These are phyloP conservation scores for Drosophila mojavensis DNA, from an alignment of 1,140 invertebrate genomes.

Conservation along the genomic window DNA sequence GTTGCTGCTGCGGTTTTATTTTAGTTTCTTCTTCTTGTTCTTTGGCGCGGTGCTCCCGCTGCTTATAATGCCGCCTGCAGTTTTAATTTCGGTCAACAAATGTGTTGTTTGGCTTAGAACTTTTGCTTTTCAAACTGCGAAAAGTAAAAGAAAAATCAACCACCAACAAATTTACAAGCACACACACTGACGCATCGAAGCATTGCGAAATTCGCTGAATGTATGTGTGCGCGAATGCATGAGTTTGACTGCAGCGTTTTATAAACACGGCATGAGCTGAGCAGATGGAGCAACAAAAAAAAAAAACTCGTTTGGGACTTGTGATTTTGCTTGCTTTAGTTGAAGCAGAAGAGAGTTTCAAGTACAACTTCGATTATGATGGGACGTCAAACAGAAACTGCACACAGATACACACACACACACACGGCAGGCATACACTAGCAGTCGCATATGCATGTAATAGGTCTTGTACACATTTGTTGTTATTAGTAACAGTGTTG, in stretches of 20 bases:
- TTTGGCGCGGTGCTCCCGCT: neutral
- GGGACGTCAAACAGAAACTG: slow-evolving; percentile 16
- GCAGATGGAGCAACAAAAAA: slow-evolving; percentile 34
- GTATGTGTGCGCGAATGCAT: neutral
- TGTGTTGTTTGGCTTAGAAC: slow-evolving; percentile 58
- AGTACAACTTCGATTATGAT: slow-evolving; percentile 42
- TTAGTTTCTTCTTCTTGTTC: slow-evolving; percentile 20
- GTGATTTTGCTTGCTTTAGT: slow-evolving; percentile 44
- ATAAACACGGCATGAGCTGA: slow-evolving; percentile 41
- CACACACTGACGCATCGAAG: slow-evolving; percentile 42
- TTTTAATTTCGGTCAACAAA: slow-evolving; percentile 45
- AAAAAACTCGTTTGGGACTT: slow-evolving; percentile 68
- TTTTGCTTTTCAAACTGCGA: slow-evolving; percentile 68
- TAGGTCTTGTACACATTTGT: slow-evolving; percentile 3
- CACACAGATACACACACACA: slow-evolving; percentile 11
- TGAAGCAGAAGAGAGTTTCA: slow-evolving; percentile 20
- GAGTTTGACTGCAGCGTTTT: slow-evolving; percentile 25
- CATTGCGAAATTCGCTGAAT: slow-evolving; percentile 69
- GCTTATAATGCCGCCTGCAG: slow-evolving; percentile 41
- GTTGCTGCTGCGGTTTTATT: slow-evolving; percentile 15
- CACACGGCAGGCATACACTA: neutral
- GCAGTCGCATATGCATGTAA: neutral
- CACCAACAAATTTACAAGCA: slow-evolving; percentile 54
- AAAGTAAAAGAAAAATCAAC: slow-evolving; percentile 47
- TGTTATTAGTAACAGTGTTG: slow-evolving; percentile 35